These are phyloP conservation scores for Lethocerus indicus DNA, from an alignment of 1,140 invertebrate species.

Conservation along the genomic window DNA sequence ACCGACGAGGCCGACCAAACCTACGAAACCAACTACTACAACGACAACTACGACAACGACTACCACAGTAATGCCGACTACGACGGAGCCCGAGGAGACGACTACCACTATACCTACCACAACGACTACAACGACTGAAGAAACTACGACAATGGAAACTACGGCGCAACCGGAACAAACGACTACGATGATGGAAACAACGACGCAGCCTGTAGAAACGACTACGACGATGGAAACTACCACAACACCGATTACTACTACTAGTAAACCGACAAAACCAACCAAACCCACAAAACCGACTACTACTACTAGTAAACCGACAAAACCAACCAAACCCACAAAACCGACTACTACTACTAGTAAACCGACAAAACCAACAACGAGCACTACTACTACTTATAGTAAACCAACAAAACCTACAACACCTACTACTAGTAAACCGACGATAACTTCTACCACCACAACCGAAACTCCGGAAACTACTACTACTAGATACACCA, in stretches of 20 bases:
- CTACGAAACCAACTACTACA: slow-evolving; percentile 20
- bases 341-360: not conserved
- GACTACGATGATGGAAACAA: not conserved
- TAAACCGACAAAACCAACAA: not conserved
- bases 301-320: not conserved
- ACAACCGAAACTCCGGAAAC: not conserved
- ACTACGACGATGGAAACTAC: not conserved
- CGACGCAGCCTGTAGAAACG: too few species aligned
- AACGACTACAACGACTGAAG: slow-evolving; percentile 13
- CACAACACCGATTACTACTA: slow-evolving; percentile 1
- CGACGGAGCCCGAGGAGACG: not conserved
- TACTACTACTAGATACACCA: not conserved
- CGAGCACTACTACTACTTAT: not conserved
- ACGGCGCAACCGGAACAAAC: not conserved
- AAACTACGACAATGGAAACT: slow-evolving; percentile 3
- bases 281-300: not conserved
- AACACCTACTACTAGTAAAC: not conserved
- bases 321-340: not conserved
- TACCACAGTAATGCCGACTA: not conserved
- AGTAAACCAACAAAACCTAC: not conserved
- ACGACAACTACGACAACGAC: slow-evolving; percentile 19
- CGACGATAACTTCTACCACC: not conserved
- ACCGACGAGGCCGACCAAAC: slow-evolving; percentile 2
- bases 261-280: not conserved
- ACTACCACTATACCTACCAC: not conserved